Evolutionary conservation across 2,888 invertebrate genomes (phyloP), one percentile per base, ranked within the genome.

Genomic region (Apoda limacodes): DNA sequence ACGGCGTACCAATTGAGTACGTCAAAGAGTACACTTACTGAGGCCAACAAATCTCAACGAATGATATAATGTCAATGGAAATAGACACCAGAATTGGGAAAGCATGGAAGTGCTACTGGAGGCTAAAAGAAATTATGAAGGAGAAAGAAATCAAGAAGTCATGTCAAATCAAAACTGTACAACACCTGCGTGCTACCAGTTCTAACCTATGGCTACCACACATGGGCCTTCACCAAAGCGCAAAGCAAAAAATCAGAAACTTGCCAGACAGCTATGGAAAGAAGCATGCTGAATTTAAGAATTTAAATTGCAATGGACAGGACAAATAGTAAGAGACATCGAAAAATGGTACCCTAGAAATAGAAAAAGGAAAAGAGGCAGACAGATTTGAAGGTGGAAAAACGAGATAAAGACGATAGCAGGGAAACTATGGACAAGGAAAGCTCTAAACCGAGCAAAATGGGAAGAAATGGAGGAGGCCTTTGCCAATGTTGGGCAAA

Each of bases 221-320:
- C n/a, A n/a, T n/a, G n/a, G n/a, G n/a, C n/a, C n/a, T n/a, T 26
- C 26, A 26, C 15, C 15, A 26, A 26, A 26, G 26, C 14, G 26
- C 26, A 26, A 26, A 26, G 10, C 26, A 26, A 26, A 26, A 13
- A 26, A 26, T 26, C 15, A 26, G 13, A 26, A 26, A 13, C 26
- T 13, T 26, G 26, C 15, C 13, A 26, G 26, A 13, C 26, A 26
- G 26, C 15, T 4, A 26, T 26, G 26, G 26, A 26, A 10, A 12
- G 26, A 14, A 13, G 26, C 26, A 26, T 26, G 26, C 14, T 13
- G 13, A 13, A 26, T 13, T 14, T 14, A 4, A 26, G 7, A 12
- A n/a, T n/a, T n/a, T n/a, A n/a, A n/a, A n/a, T n/a, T n/a, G n/a
- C n/a, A n/a, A n/a, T n/a, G n/a, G n/a, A n/a, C n/a, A n/a, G n/a